Evolutionary conservation across 2,113 vertebrate genomes (phyloP).

Genomic region (Pelusios castaneus): DNA sequence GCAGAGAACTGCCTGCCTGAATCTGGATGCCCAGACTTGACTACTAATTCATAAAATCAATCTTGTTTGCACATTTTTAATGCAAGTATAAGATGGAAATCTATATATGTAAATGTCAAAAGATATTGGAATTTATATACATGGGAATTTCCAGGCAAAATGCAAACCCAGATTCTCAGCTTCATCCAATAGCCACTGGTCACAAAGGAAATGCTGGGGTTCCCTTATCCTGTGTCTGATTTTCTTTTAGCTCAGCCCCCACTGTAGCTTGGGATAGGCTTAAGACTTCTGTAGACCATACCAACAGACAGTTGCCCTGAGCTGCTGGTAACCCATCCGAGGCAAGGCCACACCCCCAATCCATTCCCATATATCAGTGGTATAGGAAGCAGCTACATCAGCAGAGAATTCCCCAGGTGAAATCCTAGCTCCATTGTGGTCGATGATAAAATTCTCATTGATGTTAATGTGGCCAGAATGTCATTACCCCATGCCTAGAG

Average conservation of each 20-base stretch:
- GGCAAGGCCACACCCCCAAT: background rate
- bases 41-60: constrained; percentile 26
- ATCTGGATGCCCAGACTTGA: constrained; percentile 2
- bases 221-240: background rate
- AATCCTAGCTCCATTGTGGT: background rate
- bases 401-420: background rate
- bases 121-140: background rate
- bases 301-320: background rate
- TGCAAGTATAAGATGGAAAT: constrained; percentile 13
- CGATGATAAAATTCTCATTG: background rate
- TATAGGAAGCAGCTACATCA: background rate
- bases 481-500: background rate
- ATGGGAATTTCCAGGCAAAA: background rate
- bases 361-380: background rate
- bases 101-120: background rate
- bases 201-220: background rate
- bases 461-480: background rate
- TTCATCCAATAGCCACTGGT: background rate
- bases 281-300: background rate
- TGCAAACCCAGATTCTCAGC: background rate
- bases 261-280: background rate
- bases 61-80: constrained; percentile 22
- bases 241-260: background rate
- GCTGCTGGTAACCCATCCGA: background rate
- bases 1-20: background rate